Percentiles rank a stretch among this genome's conserved stretches.
Evolutionary conservation across 2,797 vertebrate species (phyloP).

Genomic region (Holocentrus rufus): DNA sequence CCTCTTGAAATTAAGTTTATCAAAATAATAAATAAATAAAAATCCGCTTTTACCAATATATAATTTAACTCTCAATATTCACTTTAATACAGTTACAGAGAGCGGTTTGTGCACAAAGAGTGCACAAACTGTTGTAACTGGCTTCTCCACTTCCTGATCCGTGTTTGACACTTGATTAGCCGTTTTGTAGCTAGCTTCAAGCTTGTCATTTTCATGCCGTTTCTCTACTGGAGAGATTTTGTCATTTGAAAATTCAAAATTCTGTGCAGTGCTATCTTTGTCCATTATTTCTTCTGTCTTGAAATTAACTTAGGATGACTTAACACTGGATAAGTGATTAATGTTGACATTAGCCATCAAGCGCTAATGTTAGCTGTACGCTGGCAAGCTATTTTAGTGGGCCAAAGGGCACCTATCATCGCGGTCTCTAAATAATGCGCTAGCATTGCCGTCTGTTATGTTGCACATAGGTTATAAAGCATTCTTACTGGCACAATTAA

Average conservation of each 20-base stretch:
- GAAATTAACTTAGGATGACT: neutral
- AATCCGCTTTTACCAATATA: neutral
- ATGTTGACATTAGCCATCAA: constrained; percentile 15
- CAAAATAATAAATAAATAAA: too few relatives aligned
- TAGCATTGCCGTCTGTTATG: too few relatives aligned
- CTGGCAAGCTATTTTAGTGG: neutral
- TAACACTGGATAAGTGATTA: neutral
- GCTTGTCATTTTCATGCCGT: neutral
- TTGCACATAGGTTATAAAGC: neutral
- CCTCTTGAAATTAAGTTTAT: too few relatives aligned
- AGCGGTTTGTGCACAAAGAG: too few relatives aligned
- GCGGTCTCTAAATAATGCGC: too few relatives aligned
- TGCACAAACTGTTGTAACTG: too few relatives aligned
- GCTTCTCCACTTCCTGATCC: neutral
- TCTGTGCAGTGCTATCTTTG: too few relatives aligned
- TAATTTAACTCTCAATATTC: neutral
- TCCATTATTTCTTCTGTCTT: too few relatives aligned
- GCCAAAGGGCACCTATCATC: constrained; percentile 9
- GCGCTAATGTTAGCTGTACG: neutral
- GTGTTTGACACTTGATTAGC: too few relatives aligned
- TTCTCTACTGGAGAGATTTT: too few relatives aligned
- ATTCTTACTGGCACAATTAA: too few relatives aligned
- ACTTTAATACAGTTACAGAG: neutral
- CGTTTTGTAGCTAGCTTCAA: neutral
- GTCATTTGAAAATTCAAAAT: too few relatives aligned